Base-by-base conservation (phyloP, 2,797 vertebrate genomes). In the Sebastes taczanowskii region DNA sequence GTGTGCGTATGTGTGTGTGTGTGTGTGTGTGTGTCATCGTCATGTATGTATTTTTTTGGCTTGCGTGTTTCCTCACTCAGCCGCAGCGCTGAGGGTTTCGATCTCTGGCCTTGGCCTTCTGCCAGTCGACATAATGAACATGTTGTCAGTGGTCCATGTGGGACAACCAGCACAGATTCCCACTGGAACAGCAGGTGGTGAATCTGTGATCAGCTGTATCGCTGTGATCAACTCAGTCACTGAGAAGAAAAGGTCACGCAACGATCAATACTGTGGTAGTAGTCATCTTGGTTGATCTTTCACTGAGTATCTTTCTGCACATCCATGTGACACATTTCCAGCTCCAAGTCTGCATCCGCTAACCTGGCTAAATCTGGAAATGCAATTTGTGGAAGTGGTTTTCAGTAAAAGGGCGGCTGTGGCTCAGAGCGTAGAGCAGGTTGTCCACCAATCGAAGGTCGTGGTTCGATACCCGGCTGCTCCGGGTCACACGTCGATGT, bases 71-170 rank as follows among this genome's bases (percentile, higher is more conserved):
- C 55, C 80, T 80, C 77, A 27, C 74, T 78, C 22, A 32, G 70
- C 56, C 60, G 0, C 66, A 32, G 82, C 74, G 46, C 11, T 0
- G 75, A 65, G 75, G 82, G 52, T 22, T 91, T 93, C 86, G 82
- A 93, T 94, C 82, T 77, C 46, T 68, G 80, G 46, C 71, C 64
- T n/a, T 76, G 90, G 87, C 74, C 67, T 58, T 34, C 67, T 89
- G 87, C 84, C 86, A 90, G 81, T 77, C 49, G 38, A 74, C 88
- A 88, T 90, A 76, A 81, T 85, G 69, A 91, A 82, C 87, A 82
- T 63, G 85, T 58, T 55, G 77, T 78, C 74, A 71, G 63, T 29
- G 49, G 76, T 74, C 42, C 81, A 66, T 74, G 82, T 78, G 87
- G 72, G 80, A 71, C 81, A 11, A 74, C 49, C 56, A 34, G 83